These are phyloP conservation scores for Brachypalpus laphriformis DNA, from an alignment of 2,888 invertebrate genomes.

Conservation along the genomic window DNA sequence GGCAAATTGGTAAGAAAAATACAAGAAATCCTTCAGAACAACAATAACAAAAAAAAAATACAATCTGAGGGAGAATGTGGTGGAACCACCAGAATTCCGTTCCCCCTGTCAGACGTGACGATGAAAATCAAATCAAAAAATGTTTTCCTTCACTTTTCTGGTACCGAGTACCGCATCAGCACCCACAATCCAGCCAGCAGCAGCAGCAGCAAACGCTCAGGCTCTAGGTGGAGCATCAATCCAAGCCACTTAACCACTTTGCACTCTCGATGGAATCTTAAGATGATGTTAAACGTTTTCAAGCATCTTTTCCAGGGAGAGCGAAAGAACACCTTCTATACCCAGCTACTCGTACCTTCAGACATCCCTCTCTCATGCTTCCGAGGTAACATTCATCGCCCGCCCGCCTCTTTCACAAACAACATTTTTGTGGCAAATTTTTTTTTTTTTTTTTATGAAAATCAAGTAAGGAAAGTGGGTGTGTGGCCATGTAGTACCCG, in stretches of 20 bases:
- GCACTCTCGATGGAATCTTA: constrained; percentile 72
- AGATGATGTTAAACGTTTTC: constrained; percentile 72
- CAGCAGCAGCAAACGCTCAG: not conserved
- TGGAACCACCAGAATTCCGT: constrained; percentile 21
- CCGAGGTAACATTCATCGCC: constrained; percentile 44
- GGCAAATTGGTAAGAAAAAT: constrained; percentile 26
- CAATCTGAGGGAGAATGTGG: constrained; percentile 12
- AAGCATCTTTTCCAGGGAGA: constrained; percentile 43
- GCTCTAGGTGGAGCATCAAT: constrained; percentile 58
- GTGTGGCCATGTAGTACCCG: not conserved
- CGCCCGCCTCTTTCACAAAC: constrained; percentile 31
- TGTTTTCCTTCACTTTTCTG: not conserved
- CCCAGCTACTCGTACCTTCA: not conserved
- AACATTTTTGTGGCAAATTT: constrained; percentile 48
- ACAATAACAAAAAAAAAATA: constrained; percentile 11
- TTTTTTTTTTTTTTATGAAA: constrained; percentile 6
- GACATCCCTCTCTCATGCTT: not conserved
- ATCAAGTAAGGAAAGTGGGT: constrained; percentile 17
- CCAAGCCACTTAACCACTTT: constrained; percentile 73
- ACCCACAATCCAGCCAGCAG: constrained; percentile 30
- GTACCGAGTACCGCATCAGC: constrained; percentile 27
- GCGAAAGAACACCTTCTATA: constrained; percentile 10
- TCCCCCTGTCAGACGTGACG: constrained; percentile 57
- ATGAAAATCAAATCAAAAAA: constrained; percentile 68
- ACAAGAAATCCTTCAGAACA: constrained; percentile 15